Evolutionary conservation across 1,140 invertebrate genomes (phyloP), one percentile per base, ranked within the genome.

Genomic region (Ptiloglossa arizonensis): DNA sequence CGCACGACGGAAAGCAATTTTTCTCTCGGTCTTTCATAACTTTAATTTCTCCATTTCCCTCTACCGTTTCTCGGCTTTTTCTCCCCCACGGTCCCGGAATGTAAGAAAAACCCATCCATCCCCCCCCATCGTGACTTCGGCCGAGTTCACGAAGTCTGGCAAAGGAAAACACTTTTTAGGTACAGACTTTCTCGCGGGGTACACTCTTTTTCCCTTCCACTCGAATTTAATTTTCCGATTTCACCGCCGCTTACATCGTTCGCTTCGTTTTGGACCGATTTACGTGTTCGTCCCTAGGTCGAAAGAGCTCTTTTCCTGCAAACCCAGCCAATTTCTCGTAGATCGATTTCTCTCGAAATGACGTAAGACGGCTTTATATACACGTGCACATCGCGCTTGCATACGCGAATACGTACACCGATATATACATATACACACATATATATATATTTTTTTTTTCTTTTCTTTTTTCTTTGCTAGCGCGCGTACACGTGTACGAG

Each of bases 261-360:
- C 54, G 56, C 22, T 67, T 75, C 54, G 64, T 56, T 80, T 71
- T 62, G 44, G n/a, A 59, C 4, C 46, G 80, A 73, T 79, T 83
- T 79, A 71, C 66, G 63, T 41, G 59, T 19, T 44, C 44, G 17
- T 38, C 52, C 17, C 35, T n/a, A 27, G 54, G 2, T 15, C 41
- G 38, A 35, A 29, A 24, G 38, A 22, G 50, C 68, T 32, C 56
- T 68, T 81, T 81, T 85, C 81, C 56, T 50, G 54, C 74, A n/a
- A 71, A 56, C 67, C 60, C 35, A 66, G 66, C 52, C 82, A 81
- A 81, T 85, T 81, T 79, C 54, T 41, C 67, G 29, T 46, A 67
- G 69, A 85, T 85, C 83, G 83, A 85, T 85, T 85, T 81, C 82
- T 59, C 82, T 66, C 57, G 66, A 81, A 79, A 84, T 70, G 82